Conservation (phyloP, 2,797 vertebrate genomes). For the Rhodeus uyekii region DNA sequence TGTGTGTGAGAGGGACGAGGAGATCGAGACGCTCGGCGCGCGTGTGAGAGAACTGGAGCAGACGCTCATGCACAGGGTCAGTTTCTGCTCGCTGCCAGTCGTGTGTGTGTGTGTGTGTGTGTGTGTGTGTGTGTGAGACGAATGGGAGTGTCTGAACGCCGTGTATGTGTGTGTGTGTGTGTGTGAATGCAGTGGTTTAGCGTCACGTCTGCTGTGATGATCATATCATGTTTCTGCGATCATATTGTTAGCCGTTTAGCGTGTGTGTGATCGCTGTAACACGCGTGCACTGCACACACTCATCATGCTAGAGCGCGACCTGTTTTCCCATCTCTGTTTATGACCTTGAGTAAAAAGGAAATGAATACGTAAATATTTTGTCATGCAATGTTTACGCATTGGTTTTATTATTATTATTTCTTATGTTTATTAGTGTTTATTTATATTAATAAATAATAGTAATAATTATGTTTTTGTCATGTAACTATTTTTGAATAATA, state of each 20-base stretch:
- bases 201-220: background rate
- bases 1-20: conserved; percentile 87
- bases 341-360: background rate
- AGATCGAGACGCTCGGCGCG: conserved; percentile 92
- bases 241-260: too few relatives aligned
- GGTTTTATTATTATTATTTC: background rate
- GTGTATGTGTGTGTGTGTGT: background rate
- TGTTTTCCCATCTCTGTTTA: background rate
- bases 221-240: background rate
- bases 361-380: background rate
- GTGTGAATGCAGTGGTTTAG: conserved; percentile 72
- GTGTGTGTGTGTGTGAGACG: background rate
- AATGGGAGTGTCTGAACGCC: background rate
- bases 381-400: background rate
- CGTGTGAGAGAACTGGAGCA: conserved; percentile 91
- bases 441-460: background rate
- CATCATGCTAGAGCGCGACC: too few relatives aligned
- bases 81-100: conserved; percentile 40
- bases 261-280: background rate
- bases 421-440: background rate
- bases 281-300: background rate
- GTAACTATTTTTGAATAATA: background rate
- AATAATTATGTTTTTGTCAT: background rate
- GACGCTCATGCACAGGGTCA: conserved; percentile 90
- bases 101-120: background rate